A percentile compares a stretch with the other conserved stretches of the same genome.
These are phyloP conservation scores for Tamandua tetradactyla DNA, from an alignment of 2,797 vertebrate species.

Conservation along the genomic window DNA sequence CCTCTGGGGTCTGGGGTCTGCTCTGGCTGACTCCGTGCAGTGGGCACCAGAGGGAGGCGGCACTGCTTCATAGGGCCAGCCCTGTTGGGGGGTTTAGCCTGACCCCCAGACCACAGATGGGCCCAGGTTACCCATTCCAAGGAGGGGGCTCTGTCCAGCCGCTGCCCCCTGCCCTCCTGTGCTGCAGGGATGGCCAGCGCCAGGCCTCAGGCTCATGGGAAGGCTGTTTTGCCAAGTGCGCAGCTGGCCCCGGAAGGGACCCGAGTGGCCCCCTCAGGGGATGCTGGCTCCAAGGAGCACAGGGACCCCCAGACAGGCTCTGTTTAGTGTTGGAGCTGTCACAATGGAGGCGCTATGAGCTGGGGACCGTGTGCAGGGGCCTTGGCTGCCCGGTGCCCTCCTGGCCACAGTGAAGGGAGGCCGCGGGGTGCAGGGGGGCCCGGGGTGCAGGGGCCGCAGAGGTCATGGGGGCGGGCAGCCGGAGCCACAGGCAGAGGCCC, in stretches of 20 bases:
- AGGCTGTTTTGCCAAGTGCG: neutral
- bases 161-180: too few relatives aligned
- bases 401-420: too few relatives aligned
- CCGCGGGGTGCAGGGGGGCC: too few relatives aligned
- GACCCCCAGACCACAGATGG: neutral
- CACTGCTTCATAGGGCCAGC: neutral
- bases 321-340: too few relatives aligned
- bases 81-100: neutral
- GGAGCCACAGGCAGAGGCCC: accelerated
- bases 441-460: neutral
- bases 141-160: too few relatives aligned
- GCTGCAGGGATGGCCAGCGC: neutral
- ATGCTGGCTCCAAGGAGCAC: accelerated
- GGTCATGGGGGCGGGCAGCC: neutral
- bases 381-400: too few relatives aligned
- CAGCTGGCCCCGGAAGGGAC: neutral
- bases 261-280: accelerated
- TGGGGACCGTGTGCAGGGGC: too few relatives aligned
- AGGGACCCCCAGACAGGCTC: too few relatives aligned
- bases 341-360: too few relatives aligned
- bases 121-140: too few relatives aligned
- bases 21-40: too few relatives aligned
- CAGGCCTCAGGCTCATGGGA: neutral
- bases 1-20: accelerated
- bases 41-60: too few relatives aligned